A percentile compares a stretch with the other conserved stretches of the same genome.
Conservation (phyloP, 1,140 invertebrate species). For the Atta cephalotes region DNA sequence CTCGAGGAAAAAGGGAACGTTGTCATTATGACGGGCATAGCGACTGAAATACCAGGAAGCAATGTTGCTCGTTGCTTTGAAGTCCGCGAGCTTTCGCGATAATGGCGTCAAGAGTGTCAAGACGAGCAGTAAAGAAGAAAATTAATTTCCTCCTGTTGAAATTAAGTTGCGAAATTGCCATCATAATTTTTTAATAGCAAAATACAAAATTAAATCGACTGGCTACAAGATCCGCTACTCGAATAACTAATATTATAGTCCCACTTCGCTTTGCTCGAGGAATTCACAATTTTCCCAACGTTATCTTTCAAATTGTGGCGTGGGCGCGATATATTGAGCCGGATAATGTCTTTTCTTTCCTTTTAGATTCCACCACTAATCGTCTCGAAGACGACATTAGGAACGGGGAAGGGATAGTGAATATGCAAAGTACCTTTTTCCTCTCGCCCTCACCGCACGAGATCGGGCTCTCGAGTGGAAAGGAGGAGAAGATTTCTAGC, state of each 20-base stretch:
- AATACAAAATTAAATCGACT: not conserved
- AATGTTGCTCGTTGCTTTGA: constrained; percentile 64
- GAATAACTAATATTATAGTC: not conserved
- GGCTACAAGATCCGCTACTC: too few relatives aligned
- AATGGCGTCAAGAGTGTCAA: constrained; percentile 26
- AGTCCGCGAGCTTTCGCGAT: constrained; percentile 46
- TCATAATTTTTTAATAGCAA: constrained; percentile 23
- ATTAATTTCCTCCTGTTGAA: not conserved
- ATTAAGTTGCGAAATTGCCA: not conserved
- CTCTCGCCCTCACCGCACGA: constrained; percentile 63
- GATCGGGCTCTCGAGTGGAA: constrained; percentile 61
- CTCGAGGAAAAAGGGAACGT: constrained; percentile 53
- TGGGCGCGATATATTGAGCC: not conserved
- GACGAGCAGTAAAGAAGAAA: constrained; percentile 18
- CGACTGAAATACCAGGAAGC: constrained; percentile 72
- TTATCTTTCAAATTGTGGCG: constrained; percentile 2
- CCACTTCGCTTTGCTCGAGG: not conserved
- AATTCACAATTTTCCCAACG: constrained; percentile 3
- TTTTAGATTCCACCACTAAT: constrained; percentile 64
- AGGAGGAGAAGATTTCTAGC: constrained; percentile 28
- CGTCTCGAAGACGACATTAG: constrained; percentile 73
- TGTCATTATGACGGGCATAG: constrained; percentile 37
- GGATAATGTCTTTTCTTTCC: constrained; percentile 51
- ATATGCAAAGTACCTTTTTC: constrained; percentile 83
- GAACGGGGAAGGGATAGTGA: constrained; percentile 69